Conservation (phyloP, 2,797 vertebrate species). For the Taenioides sp. region DNA sequence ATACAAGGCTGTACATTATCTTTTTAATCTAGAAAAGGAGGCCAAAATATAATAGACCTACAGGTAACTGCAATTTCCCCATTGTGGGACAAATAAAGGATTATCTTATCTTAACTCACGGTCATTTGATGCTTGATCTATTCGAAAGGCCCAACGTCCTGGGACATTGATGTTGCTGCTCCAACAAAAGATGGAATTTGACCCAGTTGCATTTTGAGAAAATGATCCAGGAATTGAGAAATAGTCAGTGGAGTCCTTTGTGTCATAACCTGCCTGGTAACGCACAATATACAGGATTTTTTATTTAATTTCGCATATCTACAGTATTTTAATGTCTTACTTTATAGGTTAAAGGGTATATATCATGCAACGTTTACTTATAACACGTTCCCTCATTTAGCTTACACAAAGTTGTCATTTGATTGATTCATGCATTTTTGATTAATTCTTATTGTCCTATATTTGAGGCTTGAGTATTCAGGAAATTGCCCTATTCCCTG, state of each 20-base stretch:
- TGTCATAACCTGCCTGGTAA: conserved; percentile 73
- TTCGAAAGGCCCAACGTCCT: conserved; percentile 66
- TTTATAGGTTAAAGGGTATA: neutral
- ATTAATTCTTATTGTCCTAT: too few species aligned
- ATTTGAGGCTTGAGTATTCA: too few species aligned
- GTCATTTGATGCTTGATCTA: conserved; percentile 32
- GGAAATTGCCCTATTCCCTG: too few species aligned
- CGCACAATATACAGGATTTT: neutral
- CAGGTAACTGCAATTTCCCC: too few species aligned
- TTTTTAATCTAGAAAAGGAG: neutral
- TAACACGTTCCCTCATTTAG: too few species aligned
- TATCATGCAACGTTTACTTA: neutral
- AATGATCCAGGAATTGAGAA: conserved; percentile 54
- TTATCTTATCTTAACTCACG: too few species aligned
- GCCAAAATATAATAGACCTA: neutral
- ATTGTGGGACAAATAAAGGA: too few species aligned
- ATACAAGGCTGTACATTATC: neutral
- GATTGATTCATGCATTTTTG: too few species aligned
- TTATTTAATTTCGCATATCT: neutral
- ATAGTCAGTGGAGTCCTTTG: conserved; percentile 35
- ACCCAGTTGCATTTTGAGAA: accelerated
- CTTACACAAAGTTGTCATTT: too few species aligned
- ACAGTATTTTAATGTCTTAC: neutral
- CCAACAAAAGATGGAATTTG: conserved; percentile 7
- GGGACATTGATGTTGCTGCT: conserved; percentile 61